Percentiles rank a stretch among this genome's conserved stretches.
phyloP scores from a whole-genome alignment of 2,888 invertebrate genomes.

The Himalopsyche anomala region DNA sequence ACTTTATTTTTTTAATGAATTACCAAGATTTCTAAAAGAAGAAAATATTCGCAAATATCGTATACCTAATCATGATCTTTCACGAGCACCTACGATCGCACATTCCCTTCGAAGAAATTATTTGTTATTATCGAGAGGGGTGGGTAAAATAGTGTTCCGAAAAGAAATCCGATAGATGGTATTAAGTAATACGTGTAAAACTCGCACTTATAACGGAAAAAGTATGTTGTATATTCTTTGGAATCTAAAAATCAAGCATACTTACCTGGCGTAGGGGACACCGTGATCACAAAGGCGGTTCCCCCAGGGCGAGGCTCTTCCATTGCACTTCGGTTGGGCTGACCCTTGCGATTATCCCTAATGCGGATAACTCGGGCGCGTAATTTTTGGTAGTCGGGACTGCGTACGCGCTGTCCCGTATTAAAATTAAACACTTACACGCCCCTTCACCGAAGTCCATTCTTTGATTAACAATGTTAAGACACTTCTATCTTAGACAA shows the following conservation, averaged over 20 bases:
- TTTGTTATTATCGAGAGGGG: no score
- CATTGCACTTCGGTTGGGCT: slow-evolving; percentile 86
- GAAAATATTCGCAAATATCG: no score
- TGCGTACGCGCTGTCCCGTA: slow-evolving; percentile 71
- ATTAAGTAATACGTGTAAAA: not conserved
- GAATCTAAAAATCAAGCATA: slow-evolving; percentile 47
- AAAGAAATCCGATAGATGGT: slow-evolving; percentile 1
- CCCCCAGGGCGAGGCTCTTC: slow-evolving; percentile 82
- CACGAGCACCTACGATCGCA: no score
- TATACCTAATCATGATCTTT: no score
- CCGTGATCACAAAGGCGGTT: slow-evolving; percentile 84
- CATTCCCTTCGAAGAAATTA: no score
- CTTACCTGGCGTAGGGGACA: slow-evolving; percentile 76
- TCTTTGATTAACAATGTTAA: no score
- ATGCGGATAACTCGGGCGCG: slow-evolving; percentile 85
- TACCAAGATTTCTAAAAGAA: no score
- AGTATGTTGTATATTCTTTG: not conserved
- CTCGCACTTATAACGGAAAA: not conserved
- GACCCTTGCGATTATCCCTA: slow-evolving; percentile 86
- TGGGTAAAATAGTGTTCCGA: not conserved
- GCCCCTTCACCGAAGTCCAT: no score
- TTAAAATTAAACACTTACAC: no score
- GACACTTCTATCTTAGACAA: no score
- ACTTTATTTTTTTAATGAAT: no score
- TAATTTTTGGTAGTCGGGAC: slow-evolving; percentile 82